These are phyloP conservation scores for Cydia fagiglandana DNA, from an alignment of 1,140 invertebrate genomes.

Conservation along the genomic window DNA sequence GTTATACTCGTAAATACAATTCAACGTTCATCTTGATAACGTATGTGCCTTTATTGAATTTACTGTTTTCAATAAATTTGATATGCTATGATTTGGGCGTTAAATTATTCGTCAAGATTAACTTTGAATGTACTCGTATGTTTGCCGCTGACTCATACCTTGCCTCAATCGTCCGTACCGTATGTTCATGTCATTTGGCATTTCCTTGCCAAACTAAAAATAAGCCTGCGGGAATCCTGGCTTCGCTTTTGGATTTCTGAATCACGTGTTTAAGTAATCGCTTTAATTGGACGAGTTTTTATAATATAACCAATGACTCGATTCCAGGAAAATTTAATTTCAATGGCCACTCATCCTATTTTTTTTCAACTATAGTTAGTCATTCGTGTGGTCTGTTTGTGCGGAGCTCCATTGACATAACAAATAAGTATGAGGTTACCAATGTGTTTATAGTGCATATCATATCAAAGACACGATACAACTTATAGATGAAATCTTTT, in stretches of 20 bases:
- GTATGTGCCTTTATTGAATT: neutral
- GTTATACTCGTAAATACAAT: neutral
- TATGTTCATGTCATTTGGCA: slow-evolving; percentile 15
- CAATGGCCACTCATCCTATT: slow-evolving; percentile 3
- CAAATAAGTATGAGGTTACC: neutral
- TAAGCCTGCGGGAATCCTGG: neutral
- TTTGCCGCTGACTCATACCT: slow-evolving; percentile 19
- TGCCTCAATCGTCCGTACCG: slow-evolving; percentile 2
- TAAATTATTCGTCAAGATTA: neutral
- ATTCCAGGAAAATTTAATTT: slow-evolving; percentile 17
- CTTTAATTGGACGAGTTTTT: slow-evolving; percentile 21
- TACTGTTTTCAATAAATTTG: neutral
- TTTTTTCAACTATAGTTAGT: slow-evolving; percentile 14
- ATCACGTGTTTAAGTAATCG: slow-evolving; percentile 8
- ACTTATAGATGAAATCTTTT: too few relatives aligned
- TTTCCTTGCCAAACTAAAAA: slow-evolving; percentile 16
- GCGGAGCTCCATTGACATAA: neutral
- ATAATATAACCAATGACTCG: slow-evolving; percentile 12
- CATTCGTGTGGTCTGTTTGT: neutral
- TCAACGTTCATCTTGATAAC: neutral
- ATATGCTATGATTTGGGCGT: neutral
- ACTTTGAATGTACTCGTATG: neutral
- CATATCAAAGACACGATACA: too few relatives aligned
- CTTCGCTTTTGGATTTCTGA: neutral
- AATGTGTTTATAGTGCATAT: too few relatives aligned